These are phyloP conservation scores for Podarcis cretensis DNA, from an alignment of 2,113 vertebrate genomes.

Conservation along the genomic window DNA sequence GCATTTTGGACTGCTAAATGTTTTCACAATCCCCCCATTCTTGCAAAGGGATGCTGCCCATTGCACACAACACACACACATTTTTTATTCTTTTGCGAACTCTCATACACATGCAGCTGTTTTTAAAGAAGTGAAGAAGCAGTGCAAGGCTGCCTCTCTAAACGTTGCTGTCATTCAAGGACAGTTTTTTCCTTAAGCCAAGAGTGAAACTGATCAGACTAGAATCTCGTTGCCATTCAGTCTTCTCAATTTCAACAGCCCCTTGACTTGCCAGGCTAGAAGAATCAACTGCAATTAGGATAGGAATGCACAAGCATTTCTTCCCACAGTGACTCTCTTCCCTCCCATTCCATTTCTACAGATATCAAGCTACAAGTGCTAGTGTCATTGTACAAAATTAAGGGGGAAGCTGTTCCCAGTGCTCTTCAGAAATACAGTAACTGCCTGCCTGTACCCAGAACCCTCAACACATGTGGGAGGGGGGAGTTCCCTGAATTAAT, in stretches of 20 bases:
- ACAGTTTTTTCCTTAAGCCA: neutral
- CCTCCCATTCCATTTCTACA: neutral
- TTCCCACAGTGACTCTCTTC: neutral
- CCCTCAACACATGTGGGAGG: neutral
- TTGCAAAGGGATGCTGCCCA: neutral
- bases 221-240: neutral
- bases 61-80: too few species aligned
- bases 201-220: neutral
- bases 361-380: neutral
- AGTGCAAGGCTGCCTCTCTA: neutral
- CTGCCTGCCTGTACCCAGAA: neutral
- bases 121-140: neutral
- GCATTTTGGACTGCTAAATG: neutral
- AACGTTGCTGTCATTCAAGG: neutral
- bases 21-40: neutral
- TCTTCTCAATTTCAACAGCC: neutral
- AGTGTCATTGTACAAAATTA: neutral
- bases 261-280: neutral
- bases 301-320: neutral
- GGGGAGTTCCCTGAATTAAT: neutral
- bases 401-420: neutral
- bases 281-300: neutral
- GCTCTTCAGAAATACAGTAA: neutral
- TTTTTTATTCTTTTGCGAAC: neutral
- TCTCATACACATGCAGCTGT: neutral